Evolutionary conservation across 1,140 invertebrate genomes (phyloP), one percentile per base, ranked within the genome.

Genomic region (Drosophila funebris): DNA sequence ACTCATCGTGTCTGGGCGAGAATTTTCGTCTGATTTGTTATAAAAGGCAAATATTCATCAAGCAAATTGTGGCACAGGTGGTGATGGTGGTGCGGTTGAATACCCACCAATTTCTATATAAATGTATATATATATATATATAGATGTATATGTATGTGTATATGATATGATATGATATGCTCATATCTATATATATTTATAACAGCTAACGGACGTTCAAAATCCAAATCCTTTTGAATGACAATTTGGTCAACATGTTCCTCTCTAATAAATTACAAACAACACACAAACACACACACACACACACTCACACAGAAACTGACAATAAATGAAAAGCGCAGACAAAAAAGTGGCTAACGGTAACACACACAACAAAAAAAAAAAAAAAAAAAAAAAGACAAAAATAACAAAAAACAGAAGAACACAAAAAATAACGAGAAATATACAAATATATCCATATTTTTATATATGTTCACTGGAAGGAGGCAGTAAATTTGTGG

Each of bases 191-290:
- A 73, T 57, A 73, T 72, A 58, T 73, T 73, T 76, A 57, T 74
- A 62, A 70, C 72, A 48, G 54, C 57, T 39, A 70, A 43, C 33
- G 36, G 56, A 67, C 43, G 70, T 41, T 33, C 37, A 43, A 64
- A 63, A 81, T 71, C 54, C 39, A 81, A 77, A 78, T 82, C 78
- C 82, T 74, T 87, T 87, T 87, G 83, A 87, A 87, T 87, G 83
- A 87, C 82, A 87, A 87, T 87, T 87, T 87, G 82, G 82, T 87
- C 82, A 87, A 85, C 81, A 85, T 85, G 81, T 85, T 85, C 70
- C 81, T 78, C 82, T 85, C 81, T 85, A 85, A 85, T 85, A 85
- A 85, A 85, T 85, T 85, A 87, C 83, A 87, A 85, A 82, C 81
- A 80, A 72, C 56, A 29, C 39, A 68, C 70, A 74, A 33, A 11